Base-by-base conservation (phyloP, 2,888 invertebrate genomes). In the Nomada lathburiana region DNA sequence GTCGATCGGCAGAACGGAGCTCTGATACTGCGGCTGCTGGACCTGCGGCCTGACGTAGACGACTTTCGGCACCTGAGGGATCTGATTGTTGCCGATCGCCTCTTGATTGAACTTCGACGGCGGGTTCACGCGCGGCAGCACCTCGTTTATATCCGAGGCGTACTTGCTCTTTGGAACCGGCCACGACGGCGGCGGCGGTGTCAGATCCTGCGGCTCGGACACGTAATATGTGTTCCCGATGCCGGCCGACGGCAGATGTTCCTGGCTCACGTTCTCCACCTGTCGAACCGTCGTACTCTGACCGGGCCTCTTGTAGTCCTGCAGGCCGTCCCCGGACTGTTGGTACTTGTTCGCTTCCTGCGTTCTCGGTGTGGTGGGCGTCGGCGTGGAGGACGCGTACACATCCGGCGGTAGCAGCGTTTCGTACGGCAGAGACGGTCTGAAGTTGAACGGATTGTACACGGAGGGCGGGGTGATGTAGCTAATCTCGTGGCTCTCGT, bases 401-500 rank as follows among this genome's bases (percentile, higher is more conserved):
- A 88, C 82, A 2, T 90, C 90, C 9, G 90, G 91, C 0, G 89
- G 88, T 11, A 89, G 60, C 0, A 91, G 84, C 13, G 88, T 91
- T 62, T 91, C 93, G 74, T 91, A 92, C 0, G 92, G 90, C 13
- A 91, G 69, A 2, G 92, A 89, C 0, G 92, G 93, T n/a, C 92
- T 83, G 69, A 90, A 92, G 68, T 92, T 93, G 71, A 82, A 89
- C 2, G 76, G 65, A 11, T 75, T 86, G 47, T 87, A 90, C 1
- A 88, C 78, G 0, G 90, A 86, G 1, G 92, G 83, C 0, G 93
- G 92, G 0, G 92, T 93, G 3, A 88, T 91, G 76, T 92, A 93
- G 23, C 91, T 92, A n/a, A 93, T 82, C 65, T 93, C 93, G 72
- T 93, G 93, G 29, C 93, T 93, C 79, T 93, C 93, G 85, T 93